Percentiles rank a stretch among this genome's conserved stretches.
These are phyloP conservation scores for Pissodes strobi DNA, from an alignment of 1,140 invertebrate genomes.

Conservation along the genomic window DNA sequence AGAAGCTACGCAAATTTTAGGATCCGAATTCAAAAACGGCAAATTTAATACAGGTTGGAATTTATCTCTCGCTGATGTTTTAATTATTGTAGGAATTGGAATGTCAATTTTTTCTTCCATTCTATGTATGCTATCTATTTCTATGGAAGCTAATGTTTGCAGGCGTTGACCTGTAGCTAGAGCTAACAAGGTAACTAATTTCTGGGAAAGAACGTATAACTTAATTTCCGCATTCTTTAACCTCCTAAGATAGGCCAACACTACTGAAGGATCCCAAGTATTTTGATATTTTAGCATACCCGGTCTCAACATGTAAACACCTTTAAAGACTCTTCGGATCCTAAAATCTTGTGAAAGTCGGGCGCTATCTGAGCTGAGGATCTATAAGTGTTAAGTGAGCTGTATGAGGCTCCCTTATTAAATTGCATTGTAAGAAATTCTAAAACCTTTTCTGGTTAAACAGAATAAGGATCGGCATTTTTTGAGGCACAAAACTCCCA, in stretches of 20 bases:
- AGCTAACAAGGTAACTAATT: no score
- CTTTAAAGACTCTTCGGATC: not conserved
- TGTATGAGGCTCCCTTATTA: not conserved
- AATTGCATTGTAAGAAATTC: no score
- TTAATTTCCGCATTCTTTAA: not conserved
- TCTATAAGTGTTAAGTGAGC: not conserved
- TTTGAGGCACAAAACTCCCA: slow-evolving; percentile 5
- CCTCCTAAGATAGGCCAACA: not conserved
- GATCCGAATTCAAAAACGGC: not conserved
- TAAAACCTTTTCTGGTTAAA: no score
- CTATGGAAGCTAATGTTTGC: not conserved
- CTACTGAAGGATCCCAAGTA: not conserved
- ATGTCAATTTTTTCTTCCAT: not conserved
- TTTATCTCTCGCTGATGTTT: not conserved
- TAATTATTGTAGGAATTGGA: not conserved
- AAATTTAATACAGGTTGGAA: not conserved
- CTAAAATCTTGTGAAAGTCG: not conserved
- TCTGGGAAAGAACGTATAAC: not conserved
- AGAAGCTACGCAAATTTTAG: no score
- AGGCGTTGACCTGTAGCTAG: no score
- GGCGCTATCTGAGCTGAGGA: not conserved
- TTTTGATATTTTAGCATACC: not conserved
- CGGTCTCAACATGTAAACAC: no score
- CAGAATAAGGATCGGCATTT: not conserved
- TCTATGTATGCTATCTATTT: not conserved